Base-by-base conservation (phyloP, 1,140 invertebrate genomes). In the Cecropterus lyciades region DNA sequence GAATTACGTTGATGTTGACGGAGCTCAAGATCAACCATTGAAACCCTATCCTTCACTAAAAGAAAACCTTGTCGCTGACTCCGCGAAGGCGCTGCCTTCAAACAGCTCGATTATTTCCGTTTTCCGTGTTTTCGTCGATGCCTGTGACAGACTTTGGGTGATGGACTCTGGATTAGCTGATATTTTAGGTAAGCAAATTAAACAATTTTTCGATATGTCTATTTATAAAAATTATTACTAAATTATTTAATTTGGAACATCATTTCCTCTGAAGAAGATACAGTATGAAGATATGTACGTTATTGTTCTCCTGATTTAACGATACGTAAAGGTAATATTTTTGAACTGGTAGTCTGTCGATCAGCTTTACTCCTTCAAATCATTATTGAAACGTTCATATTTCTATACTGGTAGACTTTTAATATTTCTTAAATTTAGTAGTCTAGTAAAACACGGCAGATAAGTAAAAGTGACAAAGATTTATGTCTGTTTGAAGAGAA, bases 151-250 rank as follows among this genome's bases (percentile, higher is more conserved):
- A 49, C 88, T 97, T 8, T 97, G 96, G 96, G 95, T 95, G 20
- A 92, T 96, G 77, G 96, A 97, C 80, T 95, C 95, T 9, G 96
- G 96, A n/a, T 78, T 96, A 20, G 94, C 95, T 64, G 95, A 96
- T 84, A 95, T 96, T 81, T 87, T 95, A 43, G 95, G 94, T 75
- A 87, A 93, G 60, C 65, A 53, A 13, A 33, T 53, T 8, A 53
- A 15, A 7, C 0, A 52, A 27, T 27, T 7, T 2, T 8, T 13
- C 3, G 5, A 24, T 24, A 24, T 24, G 20, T 5, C 20, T 24
- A 24, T 24, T 24, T n/a, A n/a, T n/a, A n/a, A n/a, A n/a, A n/a
- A n/a, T n/a, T n/a, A n/a, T n/a, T n/a, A n/a, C n/a, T n/a, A n/a
- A n/a, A n/a, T n/a, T n/a, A n/a, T n/a, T n/a, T n/a, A n/a, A n/a